Conservation (phyloP, 2,888 invertebrate species). For the Arctia plantaginis region DNA sequence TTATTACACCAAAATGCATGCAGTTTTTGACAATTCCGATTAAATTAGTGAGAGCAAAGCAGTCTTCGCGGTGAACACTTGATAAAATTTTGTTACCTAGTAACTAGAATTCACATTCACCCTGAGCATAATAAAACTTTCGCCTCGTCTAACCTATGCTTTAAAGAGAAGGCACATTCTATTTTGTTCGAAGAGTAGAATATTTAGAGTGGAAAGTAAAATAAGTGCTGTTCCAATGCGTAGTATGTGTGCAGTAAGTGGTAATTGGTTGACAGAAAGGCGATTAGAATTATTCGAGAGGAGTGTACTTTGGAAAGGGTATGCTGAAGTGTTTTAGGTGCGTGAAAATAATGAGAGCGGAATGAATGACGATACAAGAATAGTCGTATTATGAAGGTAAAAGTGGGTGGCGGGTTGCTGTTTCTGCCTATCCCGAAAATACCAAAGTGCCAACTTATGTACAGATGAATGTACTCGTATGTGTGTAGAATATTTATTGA, state of each 20-base stretch:
- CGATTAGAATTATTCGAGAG: background rate
- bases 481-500: background rate
- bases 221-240: too few relatives aligned
- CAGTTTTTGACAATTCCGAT: too few relatives aligned
- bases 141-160: background rate
- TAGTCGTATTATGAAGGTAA: background rate
- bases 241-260: too few relatives aligned
- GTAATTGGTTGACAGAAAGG: background rate
- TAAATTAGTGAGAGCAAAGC: too few relatives aligned
- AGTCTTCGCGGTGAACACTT: background rate
- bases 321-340: background rate
- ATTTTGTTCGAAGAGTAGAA: too few relatives aligned
- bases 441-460: background rate
- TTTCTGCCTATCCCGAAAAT: background rate
- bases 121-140: too few relatives aligned
- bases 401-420: background rate
- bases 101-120: background rate
- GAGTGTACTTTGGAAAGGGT: background rate
- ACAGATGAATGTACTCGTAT: too few relatives aligned
- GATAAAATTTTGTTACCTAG: background rate
- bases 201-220: background rate
- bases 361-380: background rate
- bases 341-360: background rate
- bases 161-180: background rate
- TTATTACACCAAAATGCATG: too few relatives aligned